Conservation (phyloP, 2,113 vertebrate genomes). For the Balaenoptera acutorostrata region DNA sequence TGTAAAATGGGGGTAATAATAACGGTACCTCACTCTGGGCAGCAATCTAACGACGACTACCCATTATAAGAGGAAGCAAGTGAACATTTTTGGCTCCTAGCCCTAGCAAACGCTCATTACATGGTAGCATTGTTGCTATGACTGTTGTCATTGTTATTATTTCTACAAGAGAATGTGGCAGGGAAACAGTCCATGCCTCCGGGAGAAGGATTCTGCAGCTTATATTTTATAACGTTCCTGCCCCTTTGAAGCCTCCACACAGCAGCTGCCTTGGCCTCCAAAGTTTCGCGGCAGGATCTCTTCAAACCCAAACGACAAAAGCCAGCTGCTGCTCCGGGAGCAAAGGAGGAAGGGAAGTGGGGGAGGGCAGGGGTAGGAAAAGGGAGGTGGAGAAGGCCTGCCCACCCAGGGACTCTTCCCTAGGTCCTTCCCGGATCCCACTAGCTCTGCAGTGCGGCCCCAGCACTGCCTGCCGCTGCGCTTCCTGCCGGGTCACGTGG, state of each 20-base stretch:
- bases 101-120: neutral
- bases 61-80: neutral
- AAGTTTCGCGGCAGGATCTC: neutral
- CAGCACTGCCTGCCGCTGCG: rapidly evolving
- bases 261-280: neutral
- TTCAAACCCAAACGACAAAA: neutral
- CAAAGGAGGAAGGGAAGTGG: neutral
- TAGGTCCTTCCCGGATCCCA: neutral
- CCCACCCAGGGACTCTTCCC: neutral
- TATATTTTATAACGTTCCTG: neutral
- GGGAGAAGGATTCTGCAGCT: neutral
- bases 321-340: neutral
- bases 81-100: neutral
- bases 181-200: neutral
- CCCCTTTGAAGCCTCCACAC: neutral
- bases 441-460: no score
- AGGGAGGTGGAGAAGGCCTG: neutral
- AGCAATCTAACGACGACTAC: neutral
- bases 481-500: neutral
- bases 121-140: rapidly evolving
- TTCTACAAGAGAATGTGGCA: neutral
- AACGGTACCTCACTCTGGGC: neutral
- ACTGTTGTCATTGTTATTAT: neutral
- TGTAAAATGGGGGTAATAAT: neutral
- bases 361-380: neutral